Base-by-base conservation (phyloP, 2,797 vertebrate species). In the Avahi laniger region DNA sequence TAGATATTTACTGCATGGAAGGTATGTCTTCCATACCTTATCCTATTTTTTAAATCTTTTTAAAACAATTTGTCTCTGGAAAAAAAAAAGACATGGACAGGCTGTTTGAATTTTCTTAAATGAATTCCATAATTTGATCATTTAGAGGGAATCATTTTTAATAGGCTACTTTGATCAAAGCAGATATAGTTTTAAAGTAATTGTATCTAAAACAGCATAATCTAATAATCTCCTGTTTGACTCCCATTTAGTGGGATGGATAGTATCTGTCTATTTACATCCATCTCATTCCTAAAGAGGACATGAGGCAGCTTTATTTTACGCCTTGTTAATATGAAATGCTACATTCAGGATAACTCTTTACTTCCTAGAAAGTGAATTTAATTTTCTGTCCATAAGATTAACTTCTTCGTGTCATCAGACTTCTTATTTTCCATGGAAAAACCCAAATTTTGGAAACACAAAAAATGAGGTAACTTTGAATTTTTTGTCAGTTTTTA, bases 141-240 rank as follows among this genome's bases (percentile, higher is more conserved):
- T 33, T 30, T 76, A 69, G 50, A 88, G 87, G 28, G 43, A 78
- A 96, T 82, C 10, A 70, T 38, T 88, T 92, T 90, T 92, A 63
- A 57, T 38, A 67, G 57, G 28, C 22, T 69, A 65, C n/a, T 43
- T 28, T 76, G 41, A 38, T 73, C 48, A 85, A 61, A 81, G 35
- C n/a, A 43, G 26, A 70, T 15, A 59, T 52, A 67, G 69, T 50
- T 92, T 92, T 93, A 70, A 92, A 85, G 35, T 35, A 75, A 70
- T 63, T 52, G 14, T 46, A 72, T 72, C 18, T 75, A 73, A 96
- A 95, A 70, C 73, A 94, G 57, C 17, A 41, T n/a, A 83, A 83
- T 43, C 33, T 15, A 63, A n/a, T 30, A 35, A 50, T 61, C 48
- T 76, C 15, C 35, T 4, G 72, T 81, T 94, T 87, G 38, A 86